Base-by-base conservation (phyloP, 1,140 invertebrate species). In the Neocloeon triangulifer region DNA sequence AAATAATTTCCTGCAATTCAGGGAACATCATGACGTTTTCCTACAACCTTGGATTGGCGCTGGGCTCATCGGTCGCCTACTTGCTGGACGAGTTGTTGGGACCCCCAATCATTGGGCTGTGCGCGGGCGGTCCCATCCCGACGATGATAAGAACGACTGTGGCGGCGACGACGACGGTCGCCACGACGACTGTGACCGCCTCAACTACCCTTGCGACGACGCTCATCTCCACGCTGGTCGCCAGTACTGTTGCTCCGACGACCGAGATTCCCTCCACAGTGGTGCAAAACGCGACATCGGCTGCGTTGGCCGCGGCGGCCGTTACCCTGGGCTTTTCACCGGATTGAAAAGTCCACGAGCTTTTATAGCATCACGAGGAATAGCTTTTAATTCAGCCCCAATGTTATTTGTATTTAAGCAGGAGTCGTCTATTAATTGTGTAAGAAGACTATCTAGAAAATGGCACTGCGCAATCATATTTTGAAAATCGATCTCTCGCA, bases 21-120 rank as follows among this genome's bases (percentile, higher is more conserved):
- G 81, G 81, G 32, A 89, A 91, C 42, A 82, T 89, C 41, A 91
- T 91, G 82, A 89, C 81, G 0, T 45, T 89, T 0, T 80, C 78
- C 0, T 91, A 91, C 46, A 84, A 74, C 44, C 63, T 79, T 23
- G 82, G 84, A 2, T 55, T 89, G 17, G 74, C 80, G 1, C 62
- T 70, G 2, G 84, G 84, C 2, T 79, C 80, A 1, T 49, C 79
- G 2, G 63, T 80, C 25, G 80, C 81, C 1, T 91, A 88, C 43
- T 54, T 81, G 8, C 55, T 88, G 32, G 69, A 86, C 43, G 64
- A 65, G 2, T 64, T 72, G 47, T 49, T 84, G 17, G 74, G 74
- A 0, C 58, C 69, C 6, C 58, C 63, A 12, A 41, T 62, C 0
- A 43, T 50, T n/a, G 13, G 14, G 10, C 15, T 16, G 31, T 35